Percentiles rank a stretch among this genome's conserved stretches.
phyloP scores from a whole-genome alignment of 2,888 invertebrate genomes.

The Amphiduros pacificus region DNA sequence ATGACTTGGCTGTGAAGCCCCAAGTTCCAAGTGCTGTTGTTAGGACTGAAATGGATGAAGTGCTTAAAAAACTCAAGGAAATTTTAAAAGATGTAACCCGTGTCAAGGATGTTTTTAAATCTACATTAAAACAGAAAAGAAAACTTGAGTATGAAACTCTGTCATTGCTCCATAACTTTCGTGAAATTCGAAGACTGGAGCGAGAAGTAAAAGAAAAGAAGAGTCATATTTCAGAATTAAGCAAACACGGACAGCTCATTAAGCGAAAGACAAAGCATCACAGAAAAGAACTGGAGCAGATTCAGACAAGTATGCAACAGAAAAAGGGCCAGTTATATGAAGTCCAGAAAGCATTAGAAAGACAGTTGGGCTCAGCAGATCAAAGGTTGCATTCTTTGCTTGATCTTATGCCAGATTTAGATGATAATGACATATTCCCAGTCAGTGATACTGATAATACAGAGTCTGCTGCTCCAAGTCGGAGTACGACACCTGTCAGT shows the following conservation, averaged over 20 bases:
- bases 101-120: slow-evolving; percentile 3
- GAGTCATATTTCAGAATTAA: slow-evolving; percentile 19
- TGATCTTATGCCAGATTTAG: not conserved
- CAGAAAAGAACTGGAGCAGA: slow-evolving; percentile 16
- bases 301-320: not conserved
- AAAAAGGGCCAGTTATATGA: slow-evolving; percentile 1
- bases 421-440: not conserved
- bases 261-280: slow-evolving; percentile 13
- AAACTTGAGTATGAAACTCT: slow-evolving; percentile 5
- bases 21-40: no score
- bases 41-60: slow-evolving; percentile 1
- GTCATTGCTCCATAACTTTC: slow-evolving; percentile 5
- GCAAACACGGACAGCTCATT: slow-evolving; percentile 18
- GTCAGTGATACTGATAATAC: no score
- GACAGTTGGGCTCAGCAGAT: slow-evolving; percentile 2
- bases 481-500: no score
- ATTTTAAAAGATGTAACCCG: slow-evolving; percentile 7
- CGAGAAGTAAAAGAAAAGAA: slow-evolving; percentile 25
- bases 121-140: not conserved
- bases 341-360: not conserved
- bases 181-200: slow-evolving; percentile 13
- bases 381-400: slow-evolving; percentile 4
- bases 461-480: no score
- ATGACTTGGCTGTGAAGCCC: no score
- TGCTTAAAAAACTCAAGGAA: not conserved